These are phyloP conservation scores for Blennius ocellaris DNA, from an alignment of 2,113 vertebrate genomes.

Conservation along the genomic window DNA sequence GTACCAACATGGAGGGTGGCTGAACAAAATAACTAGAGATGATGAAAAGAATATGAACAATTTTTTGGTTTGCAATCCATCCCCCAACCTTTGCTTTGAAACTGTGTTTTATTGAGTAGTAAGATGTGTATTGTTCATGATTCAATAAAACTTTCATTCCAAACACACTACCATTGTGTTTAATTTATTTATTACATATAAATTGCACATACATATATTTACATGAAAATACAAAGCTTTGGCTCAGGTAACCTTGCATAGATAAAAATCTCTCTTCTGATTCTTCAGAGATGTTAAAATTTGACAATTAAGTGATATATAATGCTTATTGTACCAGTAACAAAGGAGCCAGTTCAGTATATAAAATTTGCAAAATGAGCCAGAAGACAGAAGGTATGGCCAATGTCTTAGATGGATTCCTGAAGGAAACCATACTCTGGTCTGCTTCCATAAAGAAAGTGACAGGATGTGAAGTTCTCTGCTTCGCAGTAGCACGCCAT, in stretches of 20 bases:
- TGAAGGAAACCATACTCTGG: neutral
- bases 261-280: neutral
- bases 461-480: neutral
- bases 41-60: too few species aligned
- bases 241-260: neutral
- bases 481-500: neutral
- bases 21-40: too few species aligned
- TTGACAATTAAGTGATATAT: neutral
- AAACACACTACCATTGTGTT: neutral
- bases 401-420: neutral
- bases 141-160: neutral
- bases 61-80: too few species aligned
- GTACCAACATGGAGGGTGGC: neutral
- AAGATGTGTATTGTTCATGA: neutral
- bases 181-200: conserved; percentile 29
- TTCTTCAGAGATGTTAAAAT: conserved; percentile 3
- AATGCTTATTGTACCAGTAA: neutral
- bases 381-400: neutral
- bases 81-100: too few species aligned
- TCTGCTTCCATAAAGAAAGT: neutral
- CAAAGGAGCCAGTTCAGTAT: neutral
- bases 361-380: neutral
- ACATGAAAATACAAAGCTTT: conserved; percentile 31
- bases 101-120: neutral
- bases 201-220: conserved; percentile 27